phyloP scores from a whole-genome alignment of 1,140 invertebrate genomes.

The Drosophila kanapiae region DNA sequence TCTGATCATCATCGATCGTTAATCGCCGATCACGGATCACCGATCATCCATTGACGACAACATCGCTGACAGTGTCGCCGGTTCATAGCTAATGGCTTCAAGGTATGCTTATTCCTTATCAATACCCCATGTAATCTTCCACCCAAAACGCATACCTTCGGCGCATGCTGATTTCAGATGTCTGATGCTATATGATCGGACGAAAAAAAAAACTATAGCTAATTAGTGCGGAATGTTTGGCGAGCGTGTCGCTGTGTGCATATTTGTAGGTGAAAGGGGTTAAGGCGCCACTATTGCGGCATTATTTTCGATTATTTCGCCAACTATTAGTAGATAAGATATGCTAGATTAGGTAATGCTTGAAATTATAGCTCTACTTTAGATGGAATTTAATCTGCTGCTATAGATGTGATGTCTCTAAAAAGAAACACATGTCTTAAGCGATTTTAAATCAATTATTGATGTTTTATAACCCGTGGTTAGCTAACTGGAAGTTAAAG shows the following conservation, averaged over 20 bases:
- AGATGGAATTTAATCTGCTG: not conserved
- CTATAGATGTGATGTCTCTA: not conserved
- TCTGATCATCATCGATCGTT: constrained; percentile 26
- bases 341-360: constrained; percentile 3
- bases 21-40: constrained; percentile 25
- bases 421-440: not conserved
- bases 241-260: constrained; percentile 35
- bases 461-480: too few species aligned
- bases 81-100: constrained; percentile 37
- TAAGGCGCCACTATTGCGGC: constrained; percentile 23
- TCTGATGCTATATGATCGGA: constrained; percentile 19
- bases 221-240: constrained; percentile 53
- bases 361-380: not conserved
- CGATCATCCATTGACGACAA: constrained; percentile 44
- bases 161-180: constrained; percentile 41
- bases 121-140: constrained; percentile 46
- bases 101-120: constrained; percentile 45
- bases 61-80: constrained; percentile 44
- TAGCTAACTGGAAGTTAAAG: not conserved
- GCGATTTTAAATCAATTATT: not conserved
- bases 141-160: constrained; percentile 33
- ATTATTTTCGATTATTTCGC: constrained; percentile 32
- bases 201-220: constrained; percentile 27
- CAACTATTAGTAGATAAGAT: constrained; percentile 32
- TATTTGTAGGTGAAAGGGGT: constrained; percentile 51